Percentiles rank a stretch among this genome's conserved stretches.
Conservation (phyloP, 2,113 vertebrate genomes). For the Mesocricetus auratus region DNA sequence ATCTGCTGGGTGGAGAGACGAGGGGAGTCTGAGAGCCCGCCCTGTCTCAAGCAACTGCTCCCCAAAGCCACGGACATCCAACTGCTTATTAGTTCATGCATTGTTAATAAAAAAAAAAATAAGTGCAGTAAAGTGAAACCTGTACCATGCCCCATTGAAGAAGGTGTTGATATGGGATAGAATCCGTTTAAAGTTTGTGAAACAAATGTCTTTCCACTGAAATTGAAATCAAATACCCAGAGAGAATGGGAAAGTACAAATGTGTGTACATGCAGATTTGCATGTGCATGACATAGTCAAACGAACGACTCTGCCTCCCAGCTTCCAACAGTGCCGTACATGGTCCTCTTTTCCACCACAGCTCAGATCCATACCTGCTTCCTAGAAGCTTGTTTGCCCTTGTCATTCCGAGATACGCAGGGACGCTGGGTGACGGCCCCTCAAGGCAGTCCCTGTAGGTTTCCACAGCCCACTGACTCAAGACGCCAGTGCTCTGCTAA, state of each 20-base stretch:
- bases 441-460: not conserved
- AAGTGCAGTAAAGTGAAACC: not conserved
- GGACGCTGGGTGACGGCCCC: not conserved
- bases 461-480: not conserved
- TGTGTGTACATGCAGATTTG: not conserved
- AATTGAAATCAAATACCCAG: not conserved
- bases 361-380: not conserved
- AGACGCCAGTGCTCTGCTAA: not conserved
- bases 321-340: not conserved
- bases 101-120: not conserved
- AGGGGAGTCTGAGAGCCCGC: not conserved
- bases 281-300: not conserved
- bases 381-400: not conserved
- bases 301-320: not conserved
- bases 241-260: constrained; percentile 7
- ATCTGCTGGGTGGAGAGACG: not conserved
- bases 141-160: not conserved
- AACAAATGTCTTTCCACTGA: constrained; percentile 47
- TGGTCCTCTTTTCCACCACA: not conserved
- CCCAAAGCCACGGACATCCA: not conserved
- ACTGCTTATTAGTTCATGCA: not conserved
- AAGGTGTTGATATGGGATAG: not conserved
- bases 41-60: not conserved
- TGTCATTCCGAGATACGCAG: not conserved
- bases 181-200: not conserved